Evolutionary conservation across 2,888 invertebrate species (phyloP).

Genomic region (Pterobdella sp.): DNA sequence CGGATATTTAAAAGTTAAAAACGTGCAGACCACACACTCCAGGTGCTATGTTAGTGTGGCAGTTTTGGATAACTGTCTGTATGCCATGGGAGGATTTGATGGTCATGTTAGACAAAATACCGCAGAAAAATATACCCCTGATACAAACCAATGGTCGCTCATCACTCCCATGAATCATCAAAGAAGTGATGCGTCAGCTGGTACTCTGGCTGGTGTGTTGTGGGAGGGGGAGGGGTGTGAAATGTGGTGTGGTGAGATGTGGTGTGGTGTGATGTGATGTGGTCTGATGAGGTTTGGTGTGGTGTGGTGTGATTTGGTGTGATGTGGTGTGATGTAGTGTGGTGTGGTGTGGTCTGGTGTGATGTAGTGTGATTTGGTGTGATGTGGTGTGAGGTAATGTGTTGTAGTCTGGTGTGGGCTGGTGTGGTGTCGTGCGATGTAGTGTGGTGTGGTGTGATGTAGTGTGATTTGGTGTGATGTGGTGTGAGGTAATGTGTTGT

Average conservation of each 20-base stretch:
- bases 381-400: too few relatives aligned
- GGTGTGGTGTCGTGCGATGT: not conserved
- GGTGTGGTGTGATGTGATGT: too few relatives aligned
- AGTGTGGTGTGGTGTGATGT: too few relatives aligned
- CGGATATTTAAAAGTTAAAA: not conserved
- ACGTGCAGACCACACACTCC: not conserved
- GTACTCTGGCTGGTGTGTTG: constrained; percentile 42
- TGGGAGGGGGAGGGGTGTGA: not conserved
- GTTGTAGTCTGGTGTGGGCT: not conserved
- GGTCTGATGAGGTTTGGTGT: too few relatives aligned
- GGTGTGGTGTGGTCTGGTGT: too few relatives aligned
- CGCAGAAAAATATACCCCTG: constrained; percentile 70
- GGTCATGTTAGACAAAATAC: constrained; percentile 80
- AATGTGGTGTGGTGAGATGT: not conserved
- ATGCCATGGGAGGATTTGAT: constrained; percentile 67
- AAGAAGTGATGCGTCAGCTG: constrained; percentile 51
- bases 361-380: too few relatives aligned
- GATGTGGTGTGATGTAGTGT: too few relatives aligned
- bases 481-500: not conserved
- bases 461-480: not conserved
- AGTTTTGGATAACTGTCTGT: constrained; percentile 62
- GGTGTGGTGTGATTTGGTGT: too few relatives aligned
- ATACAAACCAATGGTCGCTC: constrained; percentile 72
- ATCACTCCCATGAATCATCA: constrained; percentile 57
- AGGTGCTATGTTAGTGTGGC: constrained; percentile 84